A percentile compares a stretch with the other conserved stretches of the same genome.
Evolutionary conservation across 2,888 invertebrate genomes (phyloP).

Genomic region (Drosophila borborema): DNA sequence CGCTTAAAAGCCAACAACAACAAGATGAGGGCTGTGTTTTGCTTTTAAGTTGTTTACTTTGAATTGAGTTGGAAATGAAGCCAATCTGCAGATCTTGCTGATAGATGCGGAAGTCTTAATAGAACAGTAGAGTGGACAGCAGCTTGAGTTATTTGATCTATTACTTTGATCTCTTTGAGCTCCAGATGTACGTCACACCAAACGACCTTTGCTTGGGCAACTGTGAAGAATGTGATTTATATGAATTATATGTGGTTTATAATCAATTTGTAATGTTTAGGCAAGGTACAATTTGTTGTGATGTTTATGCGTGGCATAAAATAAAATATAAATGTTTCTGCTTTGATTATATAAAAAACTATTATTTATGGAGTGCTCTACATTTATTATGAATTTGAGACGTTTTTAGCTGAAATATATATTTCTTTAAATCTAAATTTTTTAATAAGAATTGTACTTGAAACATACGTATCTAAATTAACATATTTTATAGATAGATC

Average conservation of each 20-base stretch:
- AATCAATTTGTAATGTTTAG: neutral
- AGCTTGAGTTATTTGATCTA: neutral
- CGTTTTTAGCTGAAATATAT: too few species aligned
- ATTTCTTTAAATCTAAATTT: too few species aligned
- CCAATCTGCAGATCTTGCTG: conserved; percentile 52
- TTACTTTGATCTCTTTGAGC: neutral
- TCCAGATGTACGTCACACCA: neutral
- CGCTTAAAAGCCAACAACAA: conserved; percentile 11
- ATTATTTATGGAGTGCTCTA: too few species aligned
- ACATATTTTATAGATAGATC: too few species aligned
- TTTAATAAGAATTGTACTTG: too few species aligned
- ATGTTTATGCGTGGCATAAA: neutral
- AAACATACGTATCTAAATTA: too few species aligned
- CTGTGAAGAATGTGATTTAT: conserved; percentile 1
- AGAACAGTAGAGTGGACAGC: conserved; percentile 22
- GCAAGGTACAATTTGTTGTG: too few species aligned
- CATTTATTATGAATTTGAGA: too few species aligned
- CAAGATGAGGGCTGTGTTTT: conserved; percentile 2
- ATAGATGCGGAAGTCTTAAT: conserved; percentile 41
- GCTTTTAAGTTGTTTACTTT: conserved; percentile 48
- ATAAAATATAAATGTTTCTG: neutral
- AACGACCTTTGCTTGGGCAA: conserved; percentile 3
- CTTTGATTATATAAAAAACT: too few species aligned
- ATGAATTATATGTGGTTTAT: neutral
- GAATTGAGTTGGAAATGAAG: conserved; percentile 57